Base-by-base conservation (phyloP, 2,888 invertebrate genomes). In the Cryptosula pallasiana region DNA sequence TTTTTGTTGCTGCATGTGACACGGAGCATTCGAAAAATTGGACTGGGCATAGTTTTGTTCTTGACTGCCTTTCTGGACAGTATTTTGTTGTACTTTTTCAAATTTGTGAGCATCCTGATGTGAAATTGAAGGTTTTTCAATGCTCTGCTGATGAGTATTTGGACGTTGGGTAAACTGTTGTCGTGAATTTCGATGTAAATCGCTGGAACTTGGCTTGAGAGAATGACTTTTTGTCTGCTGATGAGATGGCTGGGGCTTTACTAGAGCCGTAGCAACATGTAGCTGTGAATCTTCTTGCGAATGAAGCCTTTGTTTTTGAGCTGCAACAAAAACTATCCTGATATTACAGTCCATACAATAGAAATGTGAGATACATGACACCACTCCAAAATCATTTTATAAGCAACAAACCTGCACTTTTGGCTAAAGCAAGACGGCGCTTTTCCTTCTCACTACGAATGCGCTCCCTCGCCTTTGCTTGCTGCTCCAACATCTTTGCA, bases 181-280 rank as follows among this genome's bases (percentile, higher is more conserved):
- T n/a, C n/a, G n/a, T n/a, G n/a, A n/a, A n/a, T n/a, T n/a, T n/a
- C n/a, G n/a, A n/a, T n/a, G n/a, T n/a, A n/a, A n/a, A n/a, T n/a
- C n/a, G n/a, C n/a, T n/a, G n/a, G n/a, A n/a, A n/a, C n/a, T n/a
- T n/a, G n/a, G n/a, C n/a, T n/a, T n/a, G n/a, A n/a, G n/a, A n/a
- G n/a, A n/a, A n/a, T n/a, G n/a, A n/a, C n/a, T n/a, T n/a, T n/a
- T n/a, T n/a, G n/a, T n/a, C 55, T 55, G 55, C 55, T 55, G 55
- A 55, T 23, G 5, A 55, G n/a, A 20, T 3, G 23, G 55, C 16
- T n/a, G 55, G 25, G 55, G 55, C 25, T 55, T 55, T 25, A 55
- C 55, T 5, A 55, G 25, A 55, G 55, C 55, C 16, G 55, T 55
- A 55, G 55, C 55, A 55, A 55, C 55, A n/a, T 55, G 55, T 25